phyloP scores from a whole-genome alignment of 1,140 invertebrate genomes.

The Paramacrobiotus metropolitanus region DNA sequence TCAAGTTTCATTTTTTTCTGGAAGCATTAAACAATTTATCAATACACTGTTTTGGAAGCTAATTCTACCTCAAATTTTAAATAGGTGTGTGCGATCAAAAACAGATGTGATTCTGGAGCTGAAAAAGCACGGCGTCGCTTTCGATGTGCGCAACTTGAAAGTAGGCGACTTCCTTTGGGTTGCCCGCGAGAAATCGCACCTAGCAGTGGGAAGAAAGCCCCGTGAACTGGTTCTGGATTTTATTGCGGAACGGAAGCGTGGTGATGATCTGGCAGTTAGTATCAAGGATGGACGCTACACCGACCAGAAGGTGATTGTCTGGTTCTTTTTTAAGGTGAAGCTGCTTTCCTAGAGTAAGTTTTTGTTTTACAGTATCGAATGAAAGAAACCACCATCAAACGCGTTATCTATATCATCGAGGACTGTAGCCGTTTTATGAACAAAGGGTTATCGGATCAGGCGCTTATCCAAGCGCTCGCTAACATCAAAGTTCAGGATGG shows the following conservation, averaged over 20 bases:
- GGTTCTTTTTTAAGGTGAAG: background rate
- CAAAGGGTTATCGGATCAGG: conserved; percentile 21
- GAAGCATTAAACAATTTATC: too few species aligned
- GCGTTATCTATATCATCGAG: conserved; percentile 71
- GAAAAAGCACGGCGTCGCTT: conserved; percentile 35
- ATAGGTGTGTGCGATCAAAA: conserved; percentile 25
- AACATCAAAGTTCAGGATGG: conserved; percentile 39
- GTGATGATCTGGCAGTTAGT: conserved; percentile 70
- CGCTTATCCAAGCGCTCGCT: conserved; percentile 7
- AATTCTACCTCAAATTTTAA: too few species aligned
- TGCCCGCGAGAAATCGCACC: conserved; percentile 25
- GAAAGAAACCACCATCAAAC: conserved; percentile 47
- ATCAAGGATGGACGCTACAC: conserved; percentile 78
- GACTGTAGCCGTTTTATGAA: conserved; percentile 26
- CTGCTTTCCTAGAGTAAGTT: background rate
- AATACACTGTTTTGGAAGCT: too few species aligned
- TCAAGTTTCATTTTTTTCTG: too few species aligned
- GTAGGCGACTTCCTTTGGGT: conserved; percentile 85
- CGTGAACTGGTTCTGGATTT: conserved; percentile 63
- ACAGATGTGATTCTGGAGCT: conserved; percentile 28
- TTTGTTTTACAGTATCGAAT: conserved; percentile 41
- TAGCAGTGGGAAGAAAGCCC: conserved; percentile 16
- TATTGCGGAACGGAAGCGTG: conserved; percentile 71
- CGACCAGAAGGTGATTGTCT: conserved; percentile 56
- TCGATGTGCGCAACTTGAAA: conserved; percentile 60